phyloP scores from a whole-genome alignment of 2,797 vertebrate species.

The Malurus leucopterus region DNA sequence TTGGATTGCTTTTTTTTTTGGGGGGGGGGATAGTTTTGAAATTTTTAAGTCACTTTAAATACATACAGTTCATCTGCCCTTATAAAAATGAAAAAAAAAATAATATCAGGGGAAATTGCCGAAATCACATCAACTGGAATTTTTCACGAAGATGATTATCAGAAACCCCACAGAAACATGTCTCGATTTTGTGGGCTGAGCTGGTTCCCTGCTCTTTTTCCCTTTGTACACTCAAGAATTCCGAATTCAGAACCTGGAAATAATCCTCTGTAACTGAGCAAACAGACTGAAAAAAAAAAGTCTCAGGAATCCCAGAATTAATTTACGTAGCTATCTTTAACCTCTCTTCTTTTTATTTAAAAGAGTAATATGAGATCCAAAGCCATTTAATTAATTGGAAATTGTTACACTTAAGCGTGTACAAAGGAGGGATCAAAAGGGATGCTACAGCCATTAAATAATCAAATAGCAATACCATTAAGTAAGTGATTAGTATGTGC shows the following conservation, averaged over 20 bases:
- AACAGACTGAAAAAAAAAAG: background rate
- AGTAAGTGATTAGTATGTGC: constrained; percentile 19
- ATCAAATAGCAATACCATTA: constrained; percentile 35
- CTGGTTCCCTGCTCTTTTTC: background rate
- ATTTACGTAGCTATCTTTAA: background rate
- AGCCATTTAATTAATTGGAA: constrained; percentile 34
- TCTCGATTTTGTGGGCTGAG: background rate
- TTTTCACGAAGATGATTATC: background rate
- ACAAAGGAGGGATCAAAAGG: constrained; percentile 9
- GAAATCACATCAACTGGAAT: background rate
- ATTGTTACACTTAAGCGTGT: background rate
- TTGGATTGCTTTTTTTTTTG: background rate
- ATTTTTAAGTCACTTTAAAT: background rate
- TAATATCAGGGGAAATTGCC: background rate
- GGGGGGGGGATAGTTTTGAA: background rate
- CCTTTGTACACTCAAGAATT: background rate
- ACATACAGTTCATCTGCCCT: background rate
- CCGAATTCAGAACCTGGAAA: background rate
- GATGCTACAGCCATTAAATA: constrained; percentile 26
- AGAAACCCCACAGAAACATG: background rate
- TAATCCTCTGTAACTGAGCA: background rate
- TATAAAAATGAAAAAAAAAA: background rate
- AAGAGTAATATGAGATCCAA: background rate
- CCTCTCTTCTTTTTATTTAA: background rate
- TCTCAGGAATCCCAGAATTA: background rate